Base-by-base conservation (phyloP, 1,140 invertebrate species). In the Atta cephalotes region DNA sequence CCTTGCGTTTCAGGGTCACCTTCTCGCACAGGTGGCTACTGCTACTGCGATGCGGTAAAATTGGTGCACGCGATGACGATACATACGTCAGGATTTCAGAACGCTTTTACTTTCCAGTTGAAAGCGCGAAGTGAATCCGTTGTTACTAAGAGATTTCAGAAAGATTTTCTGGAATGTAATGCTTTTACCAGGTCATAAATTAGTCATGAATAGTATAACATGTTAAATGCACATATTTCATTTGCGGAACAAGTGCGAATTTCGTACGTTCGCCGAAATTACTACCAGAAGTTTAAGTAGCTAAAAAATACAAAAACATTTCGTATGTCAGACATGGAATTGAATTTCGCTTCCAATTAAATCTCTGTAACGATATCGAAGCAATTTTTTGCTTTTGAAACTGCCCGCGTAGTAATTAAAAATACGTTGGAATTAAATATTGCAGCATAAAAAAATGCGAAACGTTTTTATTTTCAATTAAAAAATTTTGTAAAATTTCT, bases 51-150 rank as follows among this genome's bases (percentile, higher is more conserved):
- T 49, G 18, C 25, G 68, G 16, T 84, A 14, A 74, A 84, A 84
- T 51, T 84, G 70, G 25, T 49, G 39, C 79, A 71, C 70, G 80
- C 56, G 39, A 84, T 51, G 80, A 76, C 25, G 53, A 60, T 60
- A 71, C 28, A n/a, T 39, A 81, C 68, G 31, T 45, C 39, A 45
- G 25, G n/a, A 58, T 39, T 4, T 49, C 56, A n/a, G 18, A 51
- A 74, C 76, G 80, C 21, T 62, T 76, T 84, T 84, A 84, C 70
- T 84, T 84, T 84, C 56, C 80, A 56, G 74, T 74, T 21, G 70
- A n/a, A 16, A 49, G 31, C 77, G 49, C 16, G n/a, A 45, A 12
- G 35, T 14, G 25, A 79, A 25, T 6, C 39, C 45, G 28, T 12
- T 35, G 31, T 16, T 9, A 7, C 65, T 0, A 35, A 56, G 51